phyloP scores from a whole-genome alignment of 2,797 vertebrate genomes.

The Adelosebastes latens region DNA sequence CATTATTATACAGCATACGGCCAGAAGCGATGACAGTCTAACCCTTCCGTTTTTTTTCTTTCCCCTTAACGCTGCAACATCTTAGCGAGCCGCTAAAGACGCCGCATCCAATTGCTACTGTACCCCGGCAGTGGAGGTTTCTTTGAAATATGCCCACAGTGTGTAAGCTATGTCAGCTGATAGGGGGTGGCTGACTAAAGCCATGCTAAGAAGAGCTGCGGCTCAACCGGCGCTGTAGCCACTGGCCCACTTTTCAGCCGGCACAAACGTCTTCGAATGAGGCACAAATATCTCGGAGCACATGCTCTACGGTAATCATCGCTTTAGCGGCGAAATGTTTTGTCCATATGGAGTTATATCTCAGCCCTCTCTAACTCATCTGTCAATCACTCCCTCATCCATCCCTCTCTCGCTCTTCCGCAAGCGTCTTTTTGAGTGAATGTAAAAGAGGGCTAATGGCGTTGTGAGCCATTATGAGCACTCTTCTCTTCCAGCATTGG shows the following conservation, averaged over 20 bases:
- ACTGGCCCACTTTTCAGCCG: slow-evolving; percentile 67
- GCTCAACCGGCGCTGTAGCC: slow-evolving; percentile 42
- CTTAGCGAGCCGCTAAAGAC: slow-evolving; percentile 40
- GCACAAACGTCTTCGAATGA: slow-evolving; percentile 23
- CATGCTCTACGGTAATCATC: slow-evolving; percentile 35
- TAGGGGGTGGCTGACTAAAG: slow-evolving; percentile 59
- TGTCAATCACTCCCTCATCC: slow-evolving; percentile 18
- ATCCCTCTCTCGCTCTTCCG: neutral
- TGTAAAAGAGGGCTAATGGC: slow-evolving; percentile 29
- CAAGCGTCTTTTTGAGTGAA: slow-evolving; percentile 25
- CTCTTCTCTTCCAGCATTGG: neutral
- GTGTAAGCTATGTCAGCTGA: slow-evolving; percentile 67
- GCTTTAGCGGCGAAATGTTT: neutral
- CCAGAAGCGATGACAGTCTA: slow-evolving; percentile 21
- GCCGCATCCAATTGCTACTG: slow-evolving; percentile 52
- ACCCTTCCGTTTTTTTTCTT: neutral
- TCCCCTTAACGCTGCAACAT: slow-evolving; percentile 28
- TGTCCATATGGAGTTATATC: slow-evolving; percentile 46
- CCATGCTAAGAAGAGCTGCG: slow-evolving; percentile 59
- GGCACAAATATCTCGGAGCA: slow-evolving; percentile 34
- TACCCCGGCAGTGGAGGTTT: slow-evolving; percentile 31
- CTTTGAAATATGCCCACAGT: slow-evolving; percentile 58
- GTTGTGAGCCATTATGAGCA: slow-evolving; percentile 25
- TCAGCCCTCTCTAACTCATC: neutral
- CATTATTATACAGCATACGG: slow-evolving; percentile 15